Base-by-base conservation (phyloP, 2,888 invertebrate genomes). In the Andrena praecox region DNA sequence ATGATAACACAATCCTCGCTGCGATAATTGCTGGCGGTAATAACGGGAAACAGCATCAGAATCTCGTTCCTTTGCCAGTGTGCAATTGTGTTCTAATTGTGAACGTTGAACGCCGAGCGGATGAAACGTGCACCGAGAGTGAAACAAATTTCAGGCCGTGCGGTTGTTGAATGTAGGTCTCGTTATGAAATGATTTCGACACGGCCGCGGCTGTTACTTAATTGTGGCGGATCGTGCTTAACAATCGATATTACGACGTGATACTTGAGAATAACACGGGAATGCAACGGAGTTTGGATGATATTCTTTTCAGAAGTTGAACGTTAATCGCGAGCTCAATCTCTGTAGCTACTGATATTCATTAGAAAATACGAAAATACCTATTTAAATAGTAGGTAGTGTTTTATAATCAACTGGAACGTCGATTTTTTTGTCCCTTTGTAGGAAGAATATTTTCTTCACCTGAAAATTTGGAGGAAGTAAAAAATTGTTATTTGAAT, bases 171-270 rank as follows among this genome's bases (percentile, higher is more conserved):
- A 85, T 80, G 74, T 85, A 73, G 87, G 80, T 75, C 80, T 84
- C 80, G 81, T 88, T 88, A 81, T 82, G 87, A 87, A 88, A 88
- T 48, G 64, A 80, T 88, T 88, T 88, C 84, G 68, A 85, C 84
- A 88, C 67, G 59, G 35, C 20, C 42, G 33, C 16, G 60, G 48
- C 76, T 42, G 85, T 88, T 88, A 85, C 88, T 85, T 84, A 87
- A 88, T 88, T 87, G 80, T 60, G 54, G 54, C 54, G 77, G 84
- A 82, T 84, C 79, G 78, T 78, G 81, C 74, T 69, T 59, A 35
- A 84, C 75, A 74, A 59, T 82, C 67, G 70, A 62, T 27, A 54
- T 56, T 66, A 35, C 27, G 64, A 6, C 48, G 48, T 27, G 54
- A 48, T 20, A 29, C 42, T 63, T 42, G 48, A 33, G 54, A 54